phyloP scores from a whole-genome alignment of 2,888 invertebrate genomes.

The Nomada ruficornis region DNA sequence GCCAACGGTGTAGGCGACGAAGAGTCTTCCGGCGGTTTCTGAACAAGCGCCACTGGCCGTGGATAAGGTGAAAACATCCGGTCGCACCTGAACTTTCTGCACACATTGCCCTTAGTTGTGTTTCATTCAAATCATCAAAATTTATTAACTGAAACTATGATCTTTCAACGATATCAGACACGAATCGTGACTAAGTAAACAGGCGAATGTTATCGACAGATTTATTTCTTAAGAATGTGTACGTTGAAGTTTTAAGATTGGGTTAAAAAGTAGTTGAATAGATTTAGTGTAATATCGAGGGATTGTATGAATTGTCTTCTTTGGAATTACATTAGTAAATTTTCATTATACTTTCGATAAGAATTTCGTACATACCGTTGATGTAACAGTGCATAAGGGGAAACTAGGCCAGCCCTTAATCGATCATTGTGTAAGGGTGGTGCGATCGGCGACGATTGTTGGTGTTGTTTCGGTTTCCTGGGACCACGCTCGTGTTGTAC shows the following conservation, averaged over 20 bases:
- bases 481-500: conserved; percentile 99
- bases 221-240: too few relatives aligned
- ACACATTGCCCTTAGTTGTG: conserved; percentile 36
- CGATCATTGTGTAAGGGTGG: conserved; percentile 74
- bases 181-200: too few relatives aligned
- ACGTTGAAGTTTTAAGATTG: too few relatives aligned
- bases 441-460: conserved; percentile 76
- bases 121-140: background rate
- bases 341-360: background rate
- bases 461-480: conserved; percentile 94
- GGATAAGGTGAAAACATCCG: conserved; percentile 80
- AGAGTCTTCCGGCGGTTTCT: conserved; percentile 80
- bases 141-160: background rate
- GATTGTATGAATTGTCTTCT: too few relatives aligned
- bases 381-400: conserved; percentile 63
- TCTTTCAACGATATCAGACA: too few relatives aligned
- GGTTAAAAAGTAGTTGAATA: too few relatives aligned
- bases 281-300: too few relatives aligned
- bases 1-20: conserved; percentile 79
- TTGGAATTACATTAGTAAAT: too few relatives aligned
- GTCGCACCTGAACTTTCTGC: conserved; percentile 76
- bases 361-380: conserved; percentile 66
- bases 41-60: conserved; percentile 76
- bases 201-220: too few relatives aligned
- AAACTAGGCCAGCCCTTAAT: conserved; percentile 72